Conservation (phyloP, 92 coral and sea anemone genomes). For the Porites divaricata region DNA sequence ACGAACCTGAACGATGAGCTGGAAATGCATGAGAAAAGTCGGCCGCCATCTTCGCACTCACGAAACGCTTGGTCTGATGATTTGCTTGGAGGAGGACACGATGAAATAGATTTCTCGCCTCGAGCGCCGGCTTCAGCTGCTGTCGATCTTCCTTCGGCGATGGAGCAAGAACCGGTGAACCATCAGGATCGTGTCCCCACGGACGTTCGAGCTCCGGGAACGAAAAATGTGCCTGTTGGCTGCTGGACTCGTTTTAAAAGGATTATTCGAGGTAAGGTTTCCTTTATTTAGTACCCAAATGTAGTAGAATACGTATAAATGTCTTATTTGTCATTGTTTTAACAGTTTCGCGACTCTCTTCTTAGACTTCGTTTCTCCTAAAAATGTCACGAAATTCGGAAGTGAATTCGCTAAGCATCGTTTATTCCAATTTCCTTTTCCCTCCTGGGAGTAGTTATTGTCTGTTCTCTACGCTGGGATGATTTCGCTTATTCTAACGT, state of each 20-base stretch:
- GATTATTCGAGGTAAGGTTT: constrained; percentile 86
- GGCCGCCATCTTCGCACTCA: constrained; percentile 90
- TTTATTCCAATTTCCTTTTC: neutral
- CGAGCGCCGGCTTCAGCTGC: constrained; percentile 95
- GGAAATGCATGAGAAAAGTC: constrained; percentile 87
- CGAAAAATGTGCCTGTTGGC: constrained; percentile 95
- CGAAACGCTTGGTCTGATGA: constrained; percentile 97
- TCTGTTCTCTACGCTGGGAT: constrained; percentile 15
- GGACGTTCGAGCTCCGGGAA: constrained; percentile 95
- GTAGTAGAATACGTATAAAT: neutral
- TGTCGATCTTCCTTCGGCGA: constrained; percentile 97
- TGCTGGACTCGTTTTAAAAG: constrained; percentile 97
- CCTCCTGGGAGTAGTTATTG: neutral
- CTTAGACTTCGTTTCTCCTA: neutral
- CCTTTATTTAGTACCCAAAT: neutral
- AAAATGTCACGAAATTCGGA: constrained; percentile 25
- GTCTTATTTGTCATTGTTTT: neutral
- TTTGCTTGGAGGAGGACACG: constrained; percentile 79
- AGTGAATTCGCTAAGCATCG: constrained; percentile 15
- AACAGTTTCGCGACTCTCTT: neutral
- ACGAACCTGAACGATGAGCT: constrained; percentile 83
- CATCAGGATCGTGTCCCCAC: constrained; percentile 86
- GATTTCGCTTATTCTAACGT: neutral
- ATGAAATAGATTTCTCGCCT: constrained; percentile 90
- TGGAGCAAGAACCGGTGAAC: constrained; percentile 94